phyloP scores from a whole-genome alignment of 2,888 invertebrate species.

The Spodoptera picta region DNA sequence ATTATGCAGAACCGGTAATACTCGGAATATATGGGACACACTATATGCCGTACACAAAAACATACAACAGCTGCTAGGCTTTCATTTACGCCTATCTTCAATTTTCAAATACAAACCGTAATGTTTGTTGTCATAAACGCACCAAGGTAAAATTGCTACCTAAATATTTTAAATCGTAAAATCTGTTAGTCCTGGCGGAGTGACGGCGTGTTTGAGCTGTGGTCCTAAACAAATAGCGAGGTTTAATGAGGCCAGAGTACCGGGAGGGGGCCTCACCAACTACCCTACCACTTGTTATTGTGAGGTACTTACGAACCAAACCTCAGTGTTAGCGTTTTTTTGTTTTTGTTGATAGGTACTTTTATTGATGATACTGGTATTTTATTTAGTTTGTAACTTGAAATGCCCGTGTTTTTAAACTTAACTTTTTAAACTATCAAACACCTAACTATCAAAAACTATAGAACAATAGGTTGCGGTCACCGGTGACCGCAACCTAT shows the following conservation, averaged over 20 bases:
- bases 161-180: conserved; percentile 86
- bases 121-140: conserved; percentile 81
- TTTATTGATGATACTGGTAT: conserved; percentile 14
- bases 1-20: neutral
- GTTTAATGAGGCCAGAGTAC: conserved; percentile 81
- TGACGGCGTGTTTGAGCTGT: conserved; percentile 80
- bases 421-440: no score
- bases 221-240: conserved; percentile 85
- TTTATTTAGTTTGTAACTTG: neutral
- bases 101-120: conserved; percentile 68
- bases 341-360: neutral
- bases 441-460: no score
- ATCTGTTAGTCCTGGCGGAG: conserved; percentile 81
- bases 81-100: conserved; percentile 47
- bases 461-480: no score
- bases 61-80: conserved; percentile 30
- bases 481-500: no score
- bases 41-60: conserved; percentile 9
- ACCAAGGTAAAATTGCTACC: conserved; percentile 76
- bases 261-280: conserved; percentile 43
- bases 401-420: no score
- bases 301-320: conserved; percentile 51
- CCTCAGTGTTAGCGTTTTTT: conserved; percentile 24
- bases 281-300: conserved; percentile 52
- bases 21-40: neutral